phyloP scores from a whole-genome alignment of 2,888 invertebrate genomes.

The Sarcophaga caerulescens region DNA sequence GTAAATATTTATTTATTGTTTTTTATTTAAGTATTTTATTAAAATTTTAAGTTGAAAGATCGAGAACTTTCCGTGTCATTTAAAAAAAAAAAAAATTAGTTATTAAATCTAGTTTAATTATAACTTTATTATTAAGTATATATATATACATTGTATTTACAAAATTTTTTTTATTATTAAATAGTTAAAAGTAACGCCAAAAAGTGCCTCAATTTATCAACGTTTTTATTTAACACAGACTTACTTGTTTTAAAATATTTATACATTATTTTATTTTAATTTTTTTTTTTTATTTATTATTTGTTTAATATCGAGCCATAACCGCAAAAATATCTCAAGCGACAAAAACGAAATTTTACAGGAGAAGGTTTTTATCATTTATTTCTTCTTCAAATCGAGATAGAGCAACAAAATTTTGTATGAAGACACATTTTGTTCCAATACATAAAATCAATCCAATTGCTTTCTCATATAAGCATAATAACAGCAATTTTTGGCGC shows the following conservation, averaged over 20 bases:
- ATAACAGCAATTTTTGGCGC: too few species aligned
- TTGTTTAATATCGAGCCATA: slow-evolving; percentile 1
- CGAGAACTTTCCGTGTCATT: slow-evolving; percentile 64
- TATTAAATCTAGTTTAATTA: slow-evolving; percentile 63
- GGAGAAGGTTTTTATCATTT: too few species aligned
- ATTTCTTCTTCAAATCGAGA: too few species aligned
- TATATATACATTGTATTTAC: background rate
- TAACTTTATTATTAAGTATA: slow-evolving; percentile 51
- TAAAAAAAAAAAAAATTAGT: slow-evolving; percentile 30
- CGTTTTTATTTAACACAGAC: slow-evolving; percentile 57
- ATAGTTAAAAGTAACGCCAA: slow-evolving; percentile 73
- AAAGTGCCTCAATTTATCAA: slow-evolving; percentile 78
- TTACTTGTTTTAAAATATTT: slow-evolving; percentile 15
- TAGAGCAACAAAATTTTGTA: too few species aligned
- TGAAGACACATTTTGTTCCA: too few species aligned
- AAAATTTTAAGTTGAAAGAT: slow-evolving; percentile 36
- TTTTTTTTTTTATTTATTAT: background rate
- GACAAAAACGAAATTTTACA: too few species aligned
- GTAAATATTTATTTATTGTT: slow-evolving; percentile 54
- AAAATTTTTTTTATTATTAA: slow-evolving; percentile 38
- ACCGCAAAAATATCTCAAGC: too few species aligned
- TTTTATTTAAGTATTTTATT: slow-evolving; percentile 34
- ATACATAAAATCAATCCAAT: too few species aligned
- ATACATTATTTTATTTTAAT: slow-evolving; percentile 38
- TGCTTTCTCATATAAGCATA: too few species aligned